Evolutionary conservation across 2,888 invertebrate genomes (phyloP).

Genomic region (Steromphala cineraria): DNA sequence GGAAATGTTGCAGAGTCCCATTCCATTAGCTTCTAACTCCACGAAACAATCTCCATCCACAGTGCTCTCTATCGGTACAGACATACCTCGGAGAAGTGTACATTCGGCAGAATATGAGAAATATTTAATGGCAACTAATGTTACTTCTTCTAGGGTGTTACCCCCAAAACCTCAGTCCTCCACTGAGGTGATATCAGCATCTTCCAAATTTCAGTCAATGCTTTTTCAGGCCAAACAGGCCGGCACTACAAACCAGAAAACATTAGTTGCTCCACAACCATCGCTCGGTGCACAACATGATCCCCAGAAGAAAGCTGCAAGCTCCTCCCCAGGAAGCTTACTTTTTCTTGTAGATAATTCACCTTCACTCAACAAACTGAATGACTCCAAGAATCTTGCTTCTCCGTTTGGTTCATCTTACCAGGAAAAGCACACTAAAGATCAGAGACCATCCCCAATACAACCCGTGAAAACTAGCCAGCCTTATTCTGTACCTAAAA

Average conservation of each 20-base stretch:
- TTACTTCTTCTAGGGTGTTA: background rate
- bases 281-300: background rate
- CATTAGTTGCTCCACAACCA: background rate
- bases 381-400: background rate
- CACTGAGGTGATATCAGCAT: background rate
- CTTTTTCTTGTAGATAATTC: background rate
- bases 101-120: slow-evolving; percentile 53
- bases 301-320: background rate
- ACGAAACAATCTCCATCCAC: background rate
- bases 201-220: slow-evolving; percentile 19
- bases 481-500: background rate
- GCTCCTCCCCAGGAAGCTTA: background rate
- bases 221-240: background rate
- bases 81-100: slow-evolving; percentile 26
- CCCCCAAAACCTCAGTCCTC: background rate
- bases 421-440: background rate
- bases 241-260: background rate
- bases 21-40: background rate
- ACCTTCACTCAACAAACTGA: background rate
- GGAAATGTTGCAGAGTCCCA: slow-evolving; percentile 23
- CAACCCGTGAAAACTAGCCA: slow-evolving; percentile 10
- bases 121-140: slow-evolving; percentile 28
- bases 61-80: background rate
- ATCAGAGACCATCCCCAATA: background rate
- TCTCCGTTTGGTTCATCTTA: background rate